phyloP scores from a whole-genome alignment of 2,113 vertebrate genomes.

The Cairina moschata region DNA sequence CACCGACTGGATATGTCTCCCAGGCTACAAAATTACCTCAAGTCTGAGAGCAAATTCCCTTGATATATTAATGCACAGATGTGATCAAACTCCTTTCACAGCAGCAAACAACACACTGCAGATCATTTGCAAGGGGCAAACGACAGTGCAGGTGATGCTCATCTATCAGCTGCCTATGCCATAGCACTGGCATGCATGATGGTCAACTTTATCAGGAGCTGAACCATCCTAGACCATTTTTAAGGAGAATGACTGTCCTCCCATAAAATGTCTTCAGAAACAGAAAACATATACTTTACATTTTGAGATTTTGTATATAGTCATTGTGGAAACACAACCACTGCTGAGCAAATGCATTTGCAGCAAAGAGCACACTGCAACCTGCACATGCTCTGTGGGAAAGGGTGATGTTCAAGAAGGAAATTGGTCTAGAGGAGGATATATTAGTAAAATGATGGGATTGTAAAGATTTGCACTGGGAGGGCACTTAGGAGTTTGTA shows the following conservation, averaged over 20 bases:
- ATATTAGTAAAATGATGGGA: background rate
- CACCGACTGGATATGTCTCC: background rate
- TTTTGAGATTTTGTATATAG: background rate
- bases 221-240: background rate
- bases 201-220: background rate
- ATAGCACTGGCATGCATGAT: rapidly evolving
- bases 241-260: background rate
- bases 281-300: rapidly evolving
- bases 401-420: background rate
- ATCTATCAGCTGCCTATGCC: background rate
- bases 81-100: background rate
- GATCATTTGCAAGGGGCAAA: background rate
- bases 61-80: background rate
- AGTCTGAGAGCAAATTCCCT: background rate
- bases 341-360: background rate
- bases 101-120: rapidly evolving
- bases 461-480: background rate
- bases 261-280: background rate
- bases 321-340: background rate
- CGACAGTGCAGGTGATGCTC: background rate
- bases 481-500: background rate
- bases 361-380: rapidly evolving
- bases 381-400: background rate
- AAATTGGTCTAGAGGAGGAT: background rate
- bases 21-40: background rate